These are phyloP conservation scores for Oligia latruncula DNA, from an alignment of 2,888 invertebrate species.

Conservation along the genomic window DNA sequence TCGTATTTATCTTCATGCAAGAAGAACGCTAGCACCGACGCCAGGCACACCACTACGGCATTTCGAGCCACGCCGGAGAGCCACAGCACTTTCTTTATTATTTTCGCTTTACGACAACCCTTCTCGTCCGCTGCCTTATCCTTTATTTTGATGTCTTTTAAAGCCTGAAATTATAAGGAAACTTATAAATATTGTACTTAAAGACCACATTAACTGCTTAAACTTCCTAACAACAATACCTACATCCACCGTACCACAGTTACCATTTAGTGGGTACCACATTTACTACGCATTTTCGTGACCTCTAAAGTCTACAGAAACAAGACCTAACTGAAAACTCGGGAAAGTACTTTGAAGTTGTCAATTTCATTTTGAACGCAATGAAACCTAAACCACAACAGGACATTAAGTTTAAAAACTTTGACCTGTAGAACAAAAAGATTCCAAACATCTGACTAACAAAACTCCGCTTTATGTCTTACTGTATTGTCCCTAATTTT, in stretches of 20 bases:
- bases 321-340: constrained; percentile 5
- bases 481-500: constrained; percentile 27
- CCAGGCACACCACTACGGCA: constrained; percentile 92
- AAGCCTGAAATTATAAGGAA: constrained; percentile 82
- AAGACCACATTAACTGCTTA: background rate
- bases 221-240: background rate
- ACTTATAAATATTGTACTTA: background rate
- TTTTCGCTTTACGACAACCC: constrained; percentile 72
- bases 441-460: constrained; percentile 12
- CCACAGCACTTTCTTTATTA: constrained; percentile 89
- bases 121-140: constrained; percentile 78
- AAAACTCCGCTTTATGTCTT: background rate
- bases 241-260: background rate
- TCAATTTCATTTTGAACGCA: constrained; percentile 28
- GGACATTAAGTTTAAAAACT: constrained; percentile 15
- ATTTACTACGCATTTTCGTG: constrained; percentile 1
- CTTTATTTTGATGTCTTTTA: constrained; percentile 89
- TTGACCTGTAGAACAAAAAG: constrained; percentile 27
- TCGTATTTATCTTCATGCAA: constrained; percentile 84
- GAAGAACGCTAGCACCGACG: constrained; percentile 90
- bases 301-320: constrained; percentile 3
- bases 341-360: constrained; percentile 23
- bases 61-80: constrained; percentile 92
- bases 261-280: background rate
- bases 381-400: constrained; percentile 8